Percentiles rank a stretch among this genome's conserved stretches.
Evolutionary conservation across 2,797 vertebrate genomes (phyloP).

Genomic region (Harpagifer antarcticus): DNA sequence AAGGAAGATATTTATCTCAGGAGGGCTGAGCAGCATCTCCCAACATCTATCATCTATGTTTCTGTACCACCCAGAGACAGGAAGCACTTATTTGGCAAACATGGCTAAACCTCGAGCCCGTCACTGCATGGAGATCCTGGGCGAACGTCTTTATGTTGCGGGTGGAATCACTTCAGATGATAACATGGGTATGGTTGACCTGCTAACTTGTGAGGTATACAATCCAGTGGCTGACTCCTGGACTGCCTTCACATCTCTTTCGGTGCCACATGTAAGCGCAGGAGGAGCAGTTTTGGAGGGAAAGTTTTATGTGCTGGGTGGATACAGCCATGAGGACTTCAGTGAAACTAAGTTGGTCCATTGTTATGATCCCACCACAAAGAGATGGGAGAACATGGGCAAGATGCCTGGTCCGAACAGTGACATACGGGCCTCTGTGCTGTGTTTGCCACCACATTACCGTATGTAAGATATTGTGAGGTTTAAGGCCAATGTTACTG

Average conservation of each 20-base stretch:
- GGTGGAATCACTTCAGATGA: slow-evolving; percentile 74
- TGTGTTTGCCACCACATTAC: slow-evolving; percentile 72
- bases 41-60: slow-evolving; percentile 74
- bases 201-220: slow-evolving; percentile 81
- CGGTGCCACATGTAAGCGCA: slow-evolving; percentile 81
- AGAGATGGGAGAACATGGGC: slow-evolving; percentile 84
- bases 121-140: slow-evolving; percentile 85
- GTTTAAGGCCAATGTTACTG: not conserved
- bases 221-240: slow-evolving; percentile 68
- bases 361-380: slow-evolving; percentile 72
- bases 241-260: slow-evolving; percentile 71
- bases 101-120: slow-evolving; percentile 79
- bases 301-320: slow-evolving; percentile 84
- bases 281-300: slow-evolving; percentile 81
- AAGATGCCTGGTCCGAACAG: slow-evolving; percentile 83
- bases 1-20: slow-evolving; percentile 82
- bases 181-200: slow-evolving; percentile 53
- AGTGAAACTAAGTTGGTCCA: slow-evolving; percentile 77
- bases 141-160: slow-evolving; percentile 74
- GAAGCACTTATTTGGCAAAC: slow-evolving; percentile 72
- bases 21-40: slow-evolving; percentile 74
- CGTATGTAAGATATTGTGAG: slow-evolving; percentile 27
- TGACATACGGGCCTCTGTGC: slow-evolving; percentile 77
- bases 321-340: slow-evolving; percentile 84
- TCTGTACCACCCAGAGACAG: slow-evolving; percentile 78